Conservation (phyloP, 2,888 invertebrate genomes). For the Podotricha telesiphe region DNA sequence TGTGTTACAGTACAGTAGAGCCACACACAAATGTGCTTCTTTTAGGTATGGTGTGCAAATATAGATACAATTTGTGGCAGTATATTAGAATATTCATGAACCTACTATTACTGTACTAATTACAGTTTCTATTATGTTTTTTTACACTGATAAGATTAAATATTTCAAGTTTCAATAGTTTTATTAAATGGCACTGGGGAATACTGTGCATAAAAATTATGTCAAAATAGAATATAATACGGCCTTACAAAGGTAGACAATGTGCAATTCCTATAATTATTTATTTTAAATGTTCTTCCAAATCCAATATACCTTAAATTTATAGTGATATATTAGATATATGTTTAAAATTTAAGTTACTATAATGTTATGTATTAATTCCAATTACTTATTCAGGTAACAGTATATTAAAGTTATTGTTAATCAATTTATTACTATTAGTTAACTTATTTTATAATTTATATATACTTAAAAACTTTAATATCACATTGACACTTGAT, state of each 20-base stretch:
- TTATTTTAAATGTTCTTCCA: background rate
- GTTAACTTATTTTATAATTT: too few relatives aligned
- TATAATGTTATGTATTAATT: background rate
- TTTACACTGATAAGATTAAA: background rate
- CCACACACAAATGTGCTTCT: too few relatives aligned
- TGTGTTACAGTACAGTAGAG: too few relatives aligned
- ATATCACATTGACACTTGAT: too few relatives aligned
- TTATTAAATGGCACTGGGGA: background rate
- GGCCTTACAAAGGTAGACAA: background rate
- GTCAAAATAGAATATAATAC: too few relatives aligned
- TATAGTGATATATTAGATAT: background rate
- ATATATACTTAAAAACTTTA: too few relatives aligned
- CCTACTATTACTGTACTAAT: slow-evolving; percentile 2
- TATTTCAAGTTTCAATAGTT: background rate
- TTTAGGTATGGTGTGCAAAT: too few relatives aligned
- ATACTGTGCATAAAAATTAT: background rate
- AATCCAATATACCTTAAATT: background rate
- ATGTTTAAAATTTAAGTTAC: background rate
- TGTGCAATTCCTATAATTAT: slow-evolving; percentile 3
- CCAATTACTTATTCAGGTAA: background rate
- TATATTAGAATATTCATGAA: too few relatives aligned
- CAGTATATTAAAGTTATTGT: too few relatives aligned
- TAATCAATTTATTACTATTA: too few relatives aligned
- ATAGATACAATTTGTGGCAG: too few relatives aligned
- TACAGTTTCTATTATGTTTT: background rate